phyloP scores from a whole-genome alignment of 2,113 vertebrate genomes.

The Chinchilla lanigera region DNA sequence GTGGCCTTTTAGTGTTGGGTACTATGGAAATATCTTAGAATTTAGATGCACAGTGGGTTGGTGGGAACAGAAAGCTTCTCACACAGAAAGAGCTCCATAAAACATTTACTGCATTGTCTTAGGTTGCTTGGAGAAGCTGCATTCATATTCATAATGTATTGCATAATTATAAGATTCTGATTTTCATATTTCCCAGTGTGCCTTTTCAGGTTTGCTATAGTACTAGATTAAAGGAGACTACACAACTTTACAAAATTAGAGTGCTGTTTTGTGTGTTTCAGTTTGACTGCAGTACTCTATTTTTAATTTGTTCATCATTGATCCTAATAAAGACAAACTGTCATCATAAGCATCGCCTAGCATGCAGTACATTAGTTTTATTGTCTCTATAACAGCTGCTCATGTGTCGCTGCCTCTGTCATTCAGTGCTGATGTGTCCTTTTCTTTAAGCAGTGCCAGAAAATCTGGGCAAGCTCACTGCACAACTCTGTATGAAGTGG shows the following conservation, averaged over 20 bases:
- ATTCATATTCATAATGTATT: conserved; percentile 78
- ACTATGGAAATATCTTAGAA: conserved; percentile 70
- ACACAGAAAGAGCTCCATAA: conserved; percentile 42
- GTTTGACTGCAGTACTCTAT: conserved; percentile 56
- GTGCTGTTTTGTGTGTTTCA: conserved; percentile 39
- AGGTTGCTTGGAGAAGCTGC: conserved; percentile 73
- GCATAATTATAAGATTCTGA: conserved; percentile 70
- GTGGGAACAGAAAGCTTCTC: conserved; percentile 74
- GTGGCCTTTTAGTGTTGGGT: conserved; percentile 37
- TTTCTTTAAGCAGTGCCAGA: conserved; percentile 5
- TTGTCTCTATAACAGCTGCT: conserved; percentile 69
- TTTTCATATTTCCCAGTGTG: conserved; percentile 76
- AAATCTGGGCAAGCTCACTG: conserved; percentile 8
- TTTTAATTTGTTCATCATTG: conserved; percentile 79
- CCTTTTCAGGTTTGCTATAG: conserved; percentile 32
- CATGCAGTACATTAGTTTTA: conserved; percentile 68
- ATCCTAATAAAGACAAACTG: conserved; percentile 78
- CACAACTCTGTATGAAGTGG: not conserved
- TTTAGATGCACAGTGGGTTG: conserved; percentile 50
- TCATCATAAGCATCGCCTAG: conserved; percentile 60
- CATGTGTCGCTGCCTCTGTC: conserved; percentile 46
- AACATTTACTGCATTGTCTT: conserved; percentile 71
- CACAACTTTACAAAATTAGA: conserved; percentile 66
- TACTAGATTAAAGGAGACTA: conserved; percentile 66
- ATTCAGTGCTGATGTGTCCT: conserved; percentile 42